A percentile compares a stretch with the other conserved stretches of the same genome.
Evolutionary conservation across 2,888 invertebrate species (phyloP).

Genomic region (Agrotis clavis): DNA sequence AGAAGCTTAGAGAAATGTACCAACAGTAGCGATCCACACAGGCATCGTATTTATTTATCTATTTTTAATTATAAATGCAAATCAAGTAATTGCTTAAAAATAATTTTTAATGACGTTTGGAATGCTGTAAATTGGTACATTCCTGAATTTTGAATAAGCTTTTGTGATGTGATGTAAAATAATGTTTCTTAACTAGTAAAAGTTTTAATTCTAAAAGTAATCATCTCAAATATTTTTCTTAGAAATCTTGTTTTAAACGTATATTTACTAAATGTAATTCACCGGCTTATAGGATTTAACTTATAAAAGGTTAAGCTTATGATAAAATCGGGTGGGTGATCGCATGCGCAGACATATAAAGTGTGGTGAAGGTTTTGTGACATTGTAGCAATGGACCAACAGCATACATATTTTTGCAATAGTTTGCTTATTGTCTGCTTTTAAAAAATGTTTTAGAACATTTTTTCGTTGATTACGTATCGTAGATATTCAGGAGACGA

Average conservation of each 20-base stretch:
- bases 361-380: conserved; percentile 87
- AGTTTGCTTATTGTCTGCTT: conserved; percentile 88
- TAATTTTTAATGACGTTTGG: conserved; percentile 1
- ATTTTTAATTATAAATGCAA: conserved; percentile 8
- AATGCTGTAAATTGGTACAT: conserved; percentile 80
- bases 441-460: conserved; percentile 81
- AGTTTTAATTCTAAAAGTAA: conserved; percentile 69
- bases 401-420: conserved; percentile 81
- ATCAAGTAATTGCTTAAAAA: not conserved
- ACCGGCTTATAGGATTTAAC: conserved; percentile 66
- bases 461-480: conserved; percentile 81
- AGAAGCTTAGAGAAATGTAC: conserved; percentile 88
- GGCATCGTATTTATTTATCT: conserved; percentile 25
- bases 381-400: conserved; percentile 77
- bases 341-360: conserved; percentile 83
- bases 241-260: conserved; percentile 64
- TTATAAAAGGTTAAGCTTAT: conserved; percentile 52
- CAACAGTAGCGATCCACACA: conserved; percentile 67
- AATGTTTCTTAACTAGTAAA: conserved; percentile 77
- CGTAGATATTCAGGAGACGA: conserved; percentile 77
- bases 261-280: conserved; percentile 65
- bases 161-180: conserved; percentile 90
- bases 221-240: conserved; percentile 70
- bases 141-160: conserved; percentile 85
- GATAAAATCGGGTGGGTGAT: conserved; percentile 72